Base-by-base conservation (phyloP, 2,113 vertebrate genomes). In the Rhinoptilus africanus region DNA sequence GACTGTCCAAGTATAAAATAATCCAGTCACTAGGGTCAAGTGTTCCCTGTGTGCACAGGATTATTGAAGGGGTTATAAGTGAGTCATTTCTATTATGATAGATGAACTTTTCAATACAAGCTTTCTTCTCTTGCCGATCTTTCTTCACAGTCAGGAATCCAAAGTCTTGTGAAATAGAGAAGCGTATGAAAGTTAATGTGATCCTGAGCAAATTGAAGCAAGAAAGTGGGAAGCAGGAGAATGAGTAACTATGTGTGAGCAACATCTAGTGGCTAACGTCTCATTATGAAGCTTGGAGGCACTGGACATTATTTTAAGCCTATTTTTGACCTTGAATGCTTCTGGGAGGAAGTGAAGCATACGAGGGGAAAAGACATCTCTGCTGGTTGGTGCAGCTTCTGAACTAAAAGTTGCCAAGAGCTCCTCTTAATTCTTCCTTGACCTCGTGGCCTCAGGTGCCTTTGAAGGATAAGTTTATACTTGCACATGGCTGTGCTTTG, bases 231-330 rank as follows among this genome's bases (percentile, higher is more conserved):
- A 94, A 81, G 17, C 30, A 21, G 48, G 24, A 86, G 60, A 64
- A 81, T 64, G 73, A 91, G 79, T 53, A 74, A 95, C 88, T 92
- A 72, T 87, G 92, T 77, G 1, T 92, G 96, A 97, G 97, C 97
- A 96, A 19, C 96, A 96, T 86, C 95, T 97, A 96, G 97, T 96
- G 97, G 96, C 60, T 92, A 81, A 91, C 17, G 37, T 45, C 60
- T 87, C 83, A 39, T 92, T 91, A 72, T 35, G 51, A 92, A 92
- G 53, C 73, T 32, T 30, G 20, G 68, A 86, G 51, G 32, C 39
- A 48, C 0, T 48, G 47, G 64, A 8, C 37, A 14, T 18, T 85
- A 77, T 50, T 69, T 74, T 66, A 81, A 75, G 22, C 2, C 10
- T 75, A 3, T 47, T 80, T 87, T 92, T 67, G 39, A 34, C 11